A percentile compares a stretch with the other conserved stretches of the same genome.
phyloP scores from a whole-genome alignment of 2,113 vertebrate species.

The Osmerus mordax region DNA sequence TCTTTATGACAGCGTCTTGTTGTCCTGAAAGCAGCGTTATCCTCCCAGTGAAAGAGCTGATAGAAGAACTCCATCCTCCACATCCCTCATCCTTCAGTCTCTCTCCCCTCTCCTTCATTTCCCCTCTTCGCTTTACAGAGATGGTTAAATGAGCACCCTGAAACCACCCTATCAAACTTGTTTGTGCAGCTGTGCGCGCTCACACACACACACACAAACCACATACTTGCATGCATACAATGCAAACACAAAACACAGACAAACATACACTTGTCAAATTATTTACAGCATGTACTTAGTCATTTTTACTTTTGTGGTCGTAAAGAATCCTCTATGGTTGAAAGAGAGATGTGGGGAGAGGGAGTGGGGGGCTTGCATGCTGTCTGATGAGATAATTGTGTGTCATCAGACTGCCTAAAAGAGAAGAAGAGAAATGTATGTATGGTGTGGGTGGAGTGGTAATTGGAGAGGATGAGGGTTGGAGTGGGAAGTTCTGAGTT shows the following conservation, averaged over 20 bases:
- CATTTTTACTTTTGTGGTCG: not conserved
- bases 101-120: not conserved
- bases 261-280: no score
- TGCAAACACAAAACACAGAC: no score
- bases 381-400: constrained; percentile 32
- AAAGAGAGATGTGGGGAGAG: not conserved
- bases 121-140: constrained; percentile 11
- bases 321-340: not conserved
- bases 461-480: not conserved
- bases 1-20: constrained; percentile 23
- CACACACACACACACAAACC: not conserved
- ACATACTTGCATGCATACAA: not conserved
- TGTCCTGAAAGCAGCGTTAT: constrained; percentile 11
- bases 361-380: not conserved
- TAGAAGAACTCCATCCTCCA: constrained; percentile 12
- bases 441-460: not conserved
- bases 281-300: no score
- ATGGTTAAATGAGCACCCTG: constrained; percentile 18
- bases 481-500: not conserved
- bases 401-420: constrained; percentile 14
- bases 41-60: not conserved
- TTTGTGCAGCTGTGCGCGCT: not conserved
- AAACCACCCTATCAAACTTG: not conserved
- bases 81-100: constrained; percentile 15
- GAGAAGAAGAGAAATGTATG: not conserved